phyloP scores from a whole-genome alignment of 2,888 invertebrate genomes.

The Hanleya hanleyi region DNA sequence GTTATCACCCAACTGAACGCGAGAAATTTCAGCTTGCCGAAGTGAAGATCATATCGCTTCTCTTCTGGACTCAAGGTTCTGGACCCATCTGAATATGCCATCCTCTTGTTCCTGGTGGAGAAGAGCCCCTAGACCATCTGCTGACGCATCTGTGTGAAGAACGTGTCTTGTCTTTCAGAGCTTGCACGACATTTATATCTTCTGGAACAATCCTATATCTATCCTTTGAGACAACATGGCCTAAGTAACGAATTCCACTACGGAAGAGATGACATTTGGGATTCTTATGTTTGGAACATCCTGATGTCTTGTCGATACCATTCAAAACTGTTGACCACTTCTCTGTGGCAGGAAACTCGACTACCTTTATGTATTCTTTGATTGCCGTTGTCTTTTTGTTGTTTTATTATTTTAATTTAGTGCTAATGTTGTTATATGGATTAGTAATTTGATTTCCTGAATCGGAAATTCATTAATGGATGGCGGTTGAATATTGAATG shows the following conservation, averaged over 20 bases:
- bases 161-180: constrained; percentile 12
- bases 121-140: constrained; percentile 30
- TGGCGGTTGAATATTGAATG: no score
- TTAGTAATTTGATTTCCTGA: no score
- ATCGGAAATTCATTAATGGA: no score
- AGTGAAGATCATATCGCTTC: constrained; percentile 16
- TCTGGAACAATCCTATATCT: constrained; percentile 9
- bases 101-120: constrained; percentile 29
- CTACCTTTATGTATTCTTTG: no score
- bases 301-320: no score
- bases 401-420: no score
- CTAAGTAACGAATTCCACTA: not conserved
- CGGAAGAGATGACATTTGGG: not conserved
- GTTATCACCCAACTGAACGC: constrained; percentile 27
- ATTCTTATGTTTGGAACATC: not conserved
- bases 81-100: constrained; percentile 5
- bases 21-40: constrained; percentile 17
- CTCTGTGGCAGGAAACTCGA: no score
- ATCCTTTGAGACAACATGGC: constrained; percentile 4
- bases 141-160: constrained; percentile 26
- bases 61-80: constrained; percentile 14
- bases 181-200: not conserved
- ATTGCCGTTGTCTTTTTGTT: no score
- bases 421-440: no score
- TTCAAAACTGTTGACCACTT: no score